Conservation (phyloP, 2,113 vertebrate genomes). For the Laterallus jamaicensis region DNA sequence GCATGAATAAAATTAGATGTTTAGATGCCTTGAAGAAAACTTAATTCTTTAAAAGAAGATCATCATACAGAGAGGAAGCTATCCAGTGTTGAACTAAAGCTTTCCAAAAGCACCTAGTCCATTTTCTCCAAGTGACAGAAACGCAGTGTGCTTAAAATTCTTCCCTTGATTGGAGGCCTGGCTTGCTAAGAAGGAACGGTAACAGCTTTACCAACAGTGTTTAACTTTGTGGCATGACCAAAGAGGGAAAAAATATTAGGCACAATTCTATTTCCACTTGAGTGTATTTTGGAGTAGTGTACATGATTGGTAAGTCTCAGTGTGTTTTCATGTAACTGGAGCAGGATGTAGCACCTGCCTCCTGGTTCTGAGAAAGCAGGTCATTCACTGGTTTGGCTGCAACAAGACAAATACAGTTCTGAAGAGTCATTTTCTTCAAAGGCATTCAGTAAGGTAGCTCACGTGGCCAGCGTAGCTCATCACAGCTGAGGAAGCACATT, state of each 20-base stretch:
- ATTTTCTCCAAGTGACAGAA: constrained; percentile 4
- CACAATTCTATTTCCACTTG: not conserved
- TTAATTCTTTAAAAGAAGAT: not conserved
- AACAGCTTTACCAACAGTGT: not conserved
- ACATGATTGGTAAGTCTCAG: not conserved
- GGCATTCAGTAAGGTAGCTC: not conserved
- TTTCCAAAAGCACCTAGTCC: not conserved
- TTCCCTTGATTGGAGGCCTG: not conserved
- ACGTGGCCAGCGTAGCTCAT: not conserved
- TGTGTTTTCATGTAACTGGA: not conserved
- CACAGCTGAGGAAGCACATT: not conserved
- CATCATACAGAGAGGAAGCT: not conserved
- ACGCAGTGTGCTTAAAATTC: not conserved
- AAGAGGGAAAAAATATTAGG: not conserved
- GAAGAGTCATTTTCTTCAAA: not conserved
- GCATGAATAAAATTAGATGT: not conserved
- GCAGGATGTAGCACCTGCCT: not conserved
- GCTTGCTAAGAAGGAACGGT: constrained; percentile 1
- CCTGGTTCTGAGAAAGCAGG: not conserved
- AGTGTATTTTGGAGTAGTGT: not conserved
- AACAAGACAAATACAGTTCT: not conserved
- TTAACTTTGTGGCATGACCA: constrained; percentile 8
- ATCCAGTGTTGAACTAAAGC: not conserved
- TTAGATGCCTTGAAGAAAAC: constrained; percentile 7
- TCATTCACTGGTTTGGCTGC: not conserved